Conservation (phyloP, 2,888 invertebrate species). For the Drosophila mercatorum region DNA sequence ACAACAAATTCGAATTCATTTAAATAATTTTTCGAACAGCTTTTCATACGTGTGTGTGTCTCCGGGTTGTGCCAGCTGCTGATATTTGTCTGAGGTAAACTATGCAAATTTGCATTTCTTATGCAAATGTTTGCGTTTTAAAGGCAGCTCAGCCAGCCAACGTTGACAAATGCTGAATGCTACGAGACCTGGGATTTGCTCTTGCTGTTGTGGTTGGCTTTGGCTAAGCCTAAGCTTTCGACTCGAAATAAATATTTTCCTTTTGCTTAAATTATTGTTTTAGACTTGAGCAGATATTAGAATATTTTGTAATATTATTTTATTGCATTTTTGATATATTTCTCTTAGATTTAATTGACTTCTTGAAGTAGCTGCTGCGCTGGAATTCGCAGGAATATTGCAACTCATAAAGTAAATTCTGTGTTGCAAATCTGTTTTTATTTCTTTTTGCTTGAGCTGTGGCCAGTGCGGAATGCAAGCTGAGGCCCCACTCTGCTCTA, state of each 20-base stretch:
- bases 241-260: slow-evolving; percentile 3
- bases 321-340: background rate
- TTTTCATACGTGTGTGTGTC: slow-evolving; percentile 14
- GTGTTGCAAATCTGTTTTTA: slow-evolving; percentile 51
- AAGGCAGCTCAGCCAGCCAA: slow-evolving; percentile 33
- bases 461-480: slow-evolving; percentile 30
- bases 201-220: slow-evolving; percentile 21
- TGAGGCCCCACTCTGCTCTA: slow-evolving; percentile 28
- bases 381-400: slow-evolving; percentile 16
- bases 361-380: background rate
- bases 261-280: background rate
- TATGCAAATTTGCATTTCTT: slow-evolving; percentile 64
- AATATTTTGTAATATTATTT: background rate
- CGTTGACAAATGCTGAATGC: slow-evolving; percentile 26
- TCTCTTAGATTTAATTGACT: slow-evolving; percentile 1
- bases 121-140: slow-evolving; percentile 62
- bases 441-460: slow-evolving; percentile 5
- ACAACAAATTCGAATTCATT: slow-evolving; percentile 62
- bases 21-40: slow-evolving; percentile 45
- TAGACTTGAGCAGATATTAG: background rate
- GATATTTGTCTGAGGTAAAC: slow-evolving; percentile 44
- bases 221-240: slow-evolving; percentile 2
- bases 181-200: slow-evolving; percentile 6
- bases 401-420: slow-evolving; percentile 50
- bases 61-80: slow-evolving; percentile 16